Conservation (phyloP, 2,888 invertebrate genomes). For the Brachyptera risi region DNA sequence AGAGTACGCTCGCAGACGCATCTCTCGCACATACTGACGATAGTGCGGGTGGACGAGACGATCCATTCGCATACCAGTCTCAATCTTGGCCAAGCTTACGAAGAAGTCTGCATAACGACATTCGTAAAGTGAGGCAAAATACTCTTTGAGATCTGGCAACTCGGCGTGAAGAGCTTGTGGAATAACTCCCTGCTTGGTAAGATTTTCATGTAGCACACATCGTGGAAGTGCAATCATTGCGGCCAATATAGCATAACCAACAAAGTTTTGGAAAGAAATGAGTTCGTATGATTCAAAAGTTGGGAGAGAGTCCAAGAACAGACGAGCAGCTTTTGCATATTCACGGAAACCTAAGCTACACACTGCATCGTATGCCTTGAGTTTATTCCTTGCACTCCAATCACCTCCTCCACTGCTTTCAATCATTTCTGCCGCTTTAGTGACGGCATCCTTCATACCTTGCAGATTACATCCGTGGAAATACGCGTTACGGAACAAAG, state of each 20-base stretch:
- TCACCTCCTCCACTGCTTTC: conserved; percentile 69
- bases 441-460: conserved; percentile 47
- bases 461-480: conserved; percentile 57
- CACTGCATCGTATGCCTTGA: conserved; percentile 95
- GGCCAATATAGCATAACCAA: conserved; percentile 54
- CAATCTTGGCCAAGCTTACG: conserved; percentile 65
- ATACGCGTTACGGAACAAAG: conserved; percentile 55
- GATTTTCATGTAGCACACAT: conserved; percentile 52
- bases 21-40: conserved; percentile 94
- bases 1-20: conserved; percentile 94
- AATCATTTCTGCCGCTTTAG: conserved; percentile 47
- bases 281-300: conserved; percentile 98
- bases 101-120: conserved; percentile 93
- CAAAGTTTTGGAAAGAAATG: conserved; percentile 89
- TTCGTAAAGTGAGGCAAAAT: conserved; percentile 79
- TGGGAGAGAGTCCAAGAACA: conserved; percentile 96
- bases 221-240: conserved; percentile 55
- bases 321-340: conserved; percentile 88
- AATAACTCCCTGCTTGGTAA: conserved; percentile 60
- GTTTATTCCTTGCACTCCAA: conserved; percentile 95
- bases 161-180: conserved; percentile 70
- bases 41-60: conserved; percentile 92
- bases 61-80: conserved; percentile 82
- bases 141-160: conserved; percentile 58
- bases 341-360: conserved; percentile 95